Base-by-base conservation (phyloP, 2,113 vertebrate species). In the Paedocypris sp. region DNA sequence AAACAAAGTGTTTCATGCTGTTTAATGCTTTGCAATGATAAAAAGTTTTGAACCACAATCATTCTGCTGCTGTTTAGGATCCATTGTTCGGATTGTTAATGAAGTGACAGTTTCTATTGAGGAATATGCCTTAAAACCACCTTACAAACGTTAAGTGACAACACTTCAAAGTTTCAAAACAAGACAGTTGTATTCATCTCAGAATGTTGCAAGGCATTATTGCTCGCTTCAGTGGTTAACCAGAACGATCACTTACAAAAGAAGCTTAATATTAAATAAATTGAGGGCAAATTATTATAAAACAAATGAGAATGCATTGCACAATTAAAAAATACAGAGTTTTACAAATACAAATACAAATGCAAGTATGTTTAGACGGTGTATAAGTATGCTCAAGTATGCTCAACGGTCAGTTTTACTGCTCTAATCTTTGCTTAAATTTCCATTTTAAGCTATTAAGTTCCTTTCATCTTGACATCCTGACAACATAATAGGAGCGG, bases 81-180 rank as follows among this genome's bases (percentile, higher is more conserved):
- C n/a, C n/a, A n/a, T n/a, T n/a, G n/a, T n/a, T n/a, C n/a, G 12
- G 57, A 64, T 69, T 25, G 53, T 64, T 70, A 49, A 69, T 31
- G 12, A 9, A 61, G 36, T 13, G 62, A 38, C 62, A 35, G 67
- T 70, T 70, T 61, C 51, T 20, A 45, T 8, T 16, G 35, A 31
- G n/a, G 45, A 52, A 57, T 16, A 47, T 22, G 33, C 63, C 65
- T 61, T 62, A 70, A 70, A 70, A 70, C 61, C 62, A 50, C 49
- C 29, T 65, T 49, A 61, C 26, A 51, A 56, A 38, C 18, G 41
- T 23, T 39, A 29, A 60, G 54, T 65, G 62, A 46, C 67, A 65
- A 65, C 62, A 70, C 18, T 25, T 25, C 35, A 13, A 39, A 3
- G 15, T 70, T 70, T 65, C 62, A 70, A 70, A 70, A 70, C 57